Percentiles rank a stretch among this genome's conserved stretches.
Conservation (phyloP, 2,113 vertebrate species). For the Silurus asotus region DNA sequence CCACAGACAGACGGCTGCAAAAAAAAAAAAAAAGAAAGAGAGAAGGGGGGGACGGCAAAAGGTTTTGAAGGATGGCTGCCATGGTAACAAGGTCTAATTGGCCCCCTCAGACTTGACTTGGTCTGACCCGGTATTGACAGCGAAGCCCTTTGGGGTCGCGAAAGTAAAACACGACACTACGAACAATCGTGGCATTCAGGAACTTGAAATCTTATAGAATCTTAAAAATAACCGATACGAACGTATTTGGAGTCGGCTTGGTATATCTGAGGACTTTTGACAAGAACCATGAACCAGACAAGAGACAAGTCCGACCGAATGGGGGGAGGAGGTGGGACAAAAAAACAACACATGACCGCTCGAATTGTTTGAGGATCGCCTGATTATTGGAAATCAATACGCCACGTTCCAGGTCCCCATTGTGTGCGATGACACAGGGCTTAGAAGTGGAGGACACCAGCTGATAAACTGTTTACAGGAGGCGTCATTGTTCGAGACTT, state of each 20-base stretch:
- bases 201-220: background rate
- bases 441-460: conserved; percentile 9
- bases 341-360: conserved; percentile 22
- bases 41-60: conserved; percentile 17
- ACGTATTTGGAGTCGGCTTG: background rate
- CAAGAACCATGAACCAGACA: background rate
- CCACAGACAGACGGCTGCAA: background rate
- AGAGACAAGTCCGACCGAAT: background rate
- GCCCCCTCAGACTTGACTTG: conserved; percentile 52
- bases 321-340: background rate
- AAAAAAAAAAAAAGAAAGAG: too few species aligned
- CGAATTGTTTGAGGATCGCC: conserved; percentile 1
- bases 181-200: conserved; percentile 46
- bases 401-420: conserved; percentile 30
- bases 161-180: conserved; percentile 44
- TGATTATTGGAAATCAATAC: conserved; percentile 23
- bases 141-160: conserved; percentile 42
- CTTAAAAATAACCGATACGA: background rate
- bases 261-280: background rate
- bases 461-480: conserved; percentile 48
- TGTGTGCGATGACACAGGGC: conserved; percentile 45
- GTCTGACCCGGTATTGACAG: conserved; percentile 52
- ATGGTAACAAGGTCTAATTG: conserved; percentile 56
- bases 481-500: conserved; percentile 35
- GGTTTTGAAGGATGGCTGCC: conserved; percentile 51